A percentile compares a stretch with the other conserved stretches of the same genome.
Conservation (phyloP, 1,140 invertebrate genomes). For the Kradibia gibbosae region DNA sequence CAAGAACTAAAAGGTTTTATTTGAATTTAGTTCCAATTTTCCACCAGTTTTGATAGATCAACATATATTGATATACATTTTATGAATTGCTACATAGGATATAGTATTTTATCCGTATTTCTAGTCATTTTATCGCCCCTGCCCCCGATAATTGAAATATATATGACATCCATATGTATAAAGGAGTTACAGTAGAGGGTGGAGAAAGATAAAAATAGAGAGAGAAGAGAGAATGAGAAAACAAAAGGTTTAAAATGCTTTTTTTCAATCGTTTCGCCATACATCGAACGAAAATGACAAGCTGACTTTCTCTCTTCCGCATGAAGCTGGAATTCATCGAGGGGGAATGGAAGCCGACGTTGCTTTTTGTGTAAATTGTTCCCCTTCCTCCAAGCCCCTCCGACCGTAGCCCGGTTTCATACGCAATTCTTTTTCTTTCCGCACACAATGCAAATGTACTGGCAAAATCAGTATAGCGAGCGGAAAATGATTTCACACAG, state of each 20-base stretch:
- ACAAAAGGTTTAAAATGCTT: not conserved
- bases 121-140: not conserved
- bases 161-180: not conserved
- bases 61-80: no score
- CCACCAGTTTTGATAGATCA: no score
- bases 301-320: not conserved
- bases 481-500: slow-evolving; percentile 33
- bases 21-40: no score
- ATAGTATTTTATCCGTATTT: not conserved
- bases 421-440: not conserved
- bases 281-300: slow-evolving; percentile 9
- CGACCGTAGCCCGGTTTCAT: not conserved
- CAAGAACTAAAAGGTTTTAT: no score
- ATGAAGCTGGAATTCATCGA: not conserved
- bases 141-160: no score
- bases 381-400: not conserved
- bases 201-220: not conserved
- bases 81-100: not conserved
- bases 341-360: slow-evolving; percentile 17
- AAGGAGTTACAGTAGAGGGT: not conserved
- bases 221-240: not conserved
- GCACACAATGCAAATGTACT: slow-evolving; percentile 9
- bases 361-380: slow-evolving; percentile 35
- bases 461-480: slow-evolving; percentile 27
- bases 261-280: slow-evolving; percentile 10